phyloP scores from a whole-genome alignment of 2,888 invertebrate genomes.

The Epistrophe grossulariae region DNA sequence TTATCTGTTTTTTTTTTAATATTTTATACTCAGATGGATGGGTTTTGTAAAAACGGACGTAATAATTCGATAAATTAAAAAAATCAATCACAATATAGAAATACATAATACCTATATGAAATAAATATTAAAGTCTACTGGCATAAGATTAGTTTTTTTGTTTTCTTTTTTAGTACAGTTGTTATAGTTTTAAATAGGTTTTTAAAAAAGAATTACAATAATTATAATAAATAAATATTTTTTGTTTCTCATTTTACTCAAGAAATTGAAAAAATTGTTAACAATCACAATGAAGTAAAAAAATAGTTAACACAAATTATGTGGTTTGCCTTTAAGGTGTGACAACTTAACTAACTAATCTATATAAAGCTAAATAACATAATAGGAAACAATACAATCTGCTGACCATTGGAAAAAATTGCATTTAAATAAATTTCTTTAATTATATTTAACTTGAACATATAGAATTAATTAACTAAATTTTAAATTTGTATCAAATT shows the following conservation, averaged over 20 bases:
- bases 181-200: conserved; percentile 18
- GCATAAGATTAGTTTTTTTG: conserved; percentile 41
- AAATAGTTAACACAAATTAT: conserved; percentile 57
- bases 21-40: conserved; percentile 72
- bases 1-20: conserved; percentile 40
- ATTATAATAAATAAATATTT: conserved; percentile 20
- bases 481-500: conserved; percentile 47
- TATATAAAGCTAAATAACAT: conserved; percentile 23
- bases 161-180: conserved; percentile 9
- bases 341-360: conserved; percentile 30
- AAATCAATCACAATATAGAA: conserved; percentile 36
- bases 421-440: conserved; percentile 14
- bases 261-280: conserved; percentile 5
- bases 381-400: conserved; percentile 60
- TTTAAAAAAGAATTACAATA: neutral
- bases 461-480: conserved; percentile 29
- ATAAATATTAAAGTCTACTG: conserved; percentile 43
- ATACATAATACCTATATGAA: too few relatives aligned
- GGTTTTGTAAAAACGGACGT: conserved; percentile 74
- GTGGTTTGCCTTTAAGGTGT: conserved; percentile 12
- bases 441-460: conserved; percentile 21
- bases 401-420: neutral
- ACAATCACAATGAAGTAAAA: conserved; percentile 53
- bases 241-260: neutral
- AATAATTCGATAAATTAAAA: conserved; percentile 57